Evolutionary conservation across 53 echinoderm and acorn worm genomes (phyloP).

Genomic region (Antedon mediterranea): DNA sequence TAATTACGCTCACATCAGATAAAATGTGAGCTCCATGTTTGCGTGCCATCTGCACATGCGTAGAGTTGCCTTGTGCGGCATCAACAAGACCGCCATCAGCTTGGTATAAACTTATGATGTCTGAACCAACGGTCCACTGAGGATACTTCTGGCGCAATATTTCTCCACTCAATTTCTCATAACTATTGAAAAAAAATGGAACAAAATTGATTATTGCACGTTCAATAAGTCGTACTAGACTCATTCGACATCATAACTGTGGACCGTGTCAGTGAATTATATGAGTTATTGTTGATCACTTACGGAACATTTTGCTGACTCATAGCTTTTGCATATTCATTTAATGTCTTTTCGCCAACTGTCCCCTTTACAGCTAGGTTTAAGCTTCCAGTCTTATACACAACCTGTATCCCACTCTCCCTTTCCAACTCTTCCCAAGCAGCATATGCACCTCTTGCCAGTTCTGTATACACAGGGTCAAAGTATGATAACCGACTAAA

Average conservation of each 20-base stretch:
- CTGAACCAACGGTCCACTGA: conserved; percentile 34
- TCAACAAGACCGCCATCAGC: conserved; percentile 73
- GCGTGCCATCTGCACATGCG: conserved; percentile 69
- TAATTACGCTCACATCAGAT: conserved; percentile 37
- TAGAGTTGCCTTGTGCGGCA: conserved; percentile 64
- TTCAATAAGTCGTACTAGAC: too few relatives aligned
- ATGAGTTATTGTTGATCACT: conserved; percentile 15
- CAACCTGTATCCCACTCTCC: conserved; percentile 70
- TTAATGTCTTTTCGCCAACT: conserved; percentile 15
- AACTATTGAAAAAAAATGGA: conserved; percentile 20
- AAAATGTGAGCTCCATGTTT: conserved; percentile 59
- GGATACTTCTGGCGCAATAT: conserved; percentile 47
- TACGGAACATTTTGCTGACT: conserved; percentile 56
- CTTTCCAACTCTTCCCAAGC: conserved; percentile 68
- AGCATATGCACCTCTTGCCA: conserved; percentile 44
- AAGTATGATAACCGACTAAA: conserved; percentile 50
- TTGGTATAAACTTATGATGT: conserved; percentile 58
- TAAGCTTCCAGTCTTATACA: conserved; percentile 67
- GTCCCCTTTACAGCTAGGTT: conserved; percentile 42
- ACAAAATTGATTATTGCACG: too few relatives aligned
- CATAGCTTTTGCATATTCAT: conserved; percentile 52
- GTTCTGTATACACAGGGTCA: conserved; percentile 35
- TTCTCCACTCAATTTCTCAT: conserved; percentile 43
- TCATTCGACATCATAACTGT: too few relatives aligned
- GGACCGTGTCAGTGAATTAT: too few relatives aligned